phyloP scores from a whole-genome alignment of 2,888 invertebrate species.

The Andrena hattorfiana region DNA sequence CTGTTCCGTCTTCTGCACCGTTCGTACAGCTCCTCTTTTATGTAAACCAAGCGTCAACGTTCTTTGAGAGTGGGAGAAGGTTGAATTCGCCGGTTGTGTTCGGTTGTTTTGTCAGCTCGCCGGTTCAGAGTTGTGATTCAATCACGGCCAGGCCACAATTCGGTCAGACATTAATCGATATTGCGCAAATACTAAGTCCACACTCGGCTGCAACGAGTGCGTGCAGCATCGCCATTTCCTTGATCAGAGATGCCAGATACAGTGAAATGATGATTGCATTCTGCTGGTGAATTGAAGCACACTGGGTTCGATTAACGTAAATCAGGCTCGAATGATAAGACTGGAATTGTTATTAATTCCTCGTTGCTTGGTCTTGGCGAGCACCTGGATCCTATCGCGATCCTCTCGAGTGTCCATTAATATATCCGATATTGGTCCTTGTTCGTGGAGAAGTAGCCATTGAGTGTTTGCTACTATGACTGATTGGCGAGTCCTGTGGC shows the following conservation, averaged over 20 bases:
- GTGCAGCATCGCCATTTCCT: neutral
- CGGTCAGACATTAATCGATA: neutral
- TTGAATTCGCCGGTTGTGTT: neutral
- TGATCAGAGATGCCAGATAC: neutral
- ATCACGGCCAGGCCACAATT: neutral
- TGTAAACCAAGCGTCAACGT: neutral
- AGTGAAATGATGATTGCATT: slow-evolving; percentile 9
- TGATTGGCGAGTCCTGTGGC: slow-evolving; percentile 20
- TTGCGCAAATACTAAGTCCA: slow-evolving; percentile 5
- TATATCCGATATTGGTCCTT: slow-evolving; percentile 11
- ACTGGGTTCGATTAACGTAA: neutral
- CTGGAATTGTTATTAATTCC: slow-evolving; percentile 31
- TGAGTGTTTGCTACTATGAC: slow-evolving; percentile 15
- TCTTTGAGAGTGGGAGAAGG: neutral
- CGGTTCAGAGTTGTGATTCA: neutral
- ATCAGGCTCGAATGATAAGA: slow-evolving; percentile 4
- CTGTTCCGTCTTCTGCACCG: neutral
- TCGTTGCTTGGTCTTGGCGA: neutral
- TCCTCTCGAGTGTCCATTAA: slow-evolving; percentile 29
- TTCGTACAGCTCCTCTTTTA: neutral
- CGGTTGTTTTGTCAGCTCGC: too few relatives aligned
- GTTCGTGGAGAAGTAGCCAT: neutral
- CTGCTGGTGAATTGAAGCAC: slow-evolving; percentile 1
- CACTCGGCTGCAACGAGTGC: neutral
- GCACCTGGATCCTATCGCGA: neutral